Evolutionary conservation across 2,797 vertebrate species (phyloP).

Genomic region (Sebastes cheni): DNA sequence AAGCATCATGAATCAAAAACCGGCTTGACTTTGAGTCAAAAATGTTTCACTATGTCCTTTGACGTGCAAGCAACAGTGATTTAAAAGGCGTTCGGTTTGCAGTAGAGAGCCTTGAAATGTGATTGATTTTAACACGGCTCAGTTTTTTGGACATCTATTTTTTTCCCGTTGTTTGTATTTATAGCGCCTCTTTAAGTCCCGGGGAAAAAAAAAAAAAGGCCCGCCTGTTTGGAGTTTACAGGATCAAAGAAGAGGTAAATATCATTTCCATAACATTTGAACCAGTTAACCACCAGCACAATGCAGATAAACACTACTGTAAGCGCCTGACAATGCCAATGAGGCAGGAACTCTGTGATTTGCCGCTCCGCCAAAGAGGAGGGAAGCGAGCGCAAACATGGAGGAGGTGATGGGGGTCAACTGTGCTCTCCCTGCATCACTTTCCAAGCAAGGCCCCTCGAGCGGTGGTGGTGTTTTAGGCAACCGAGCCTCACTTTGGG

Average conservation of each 20-base stretch:
- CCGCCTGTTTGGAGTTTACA: conserved; percentile 66
- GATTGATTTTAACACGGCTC: conserved; percentile 52
- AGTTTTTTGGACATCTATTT: conserved; percentile 19
- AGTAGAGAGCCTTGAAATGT: background rate
- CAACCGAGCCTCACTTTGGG: conserved; percentile 92
- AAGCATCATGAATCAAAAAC: conserved; percentile 86
- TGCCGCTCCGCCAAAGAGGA: conserved; percentile 74
- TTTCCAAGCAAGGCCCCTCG: conserved; percentile 93
- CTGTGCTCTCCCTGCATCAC: conserved; percentile 86
- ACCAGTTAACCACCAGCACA: conserved; percentile 78
- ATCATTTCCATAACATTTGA: conserved; percentile 83
- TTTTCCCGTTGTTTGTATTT: conserved; percentile 55
- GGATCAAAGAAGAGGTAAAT: conserved; percentile 78
- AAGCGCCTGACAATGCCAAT: conserved; percentile 77
- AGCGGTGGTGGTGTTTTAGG: conserved; percentile 95
- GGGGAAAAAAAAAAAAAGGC: conserved; percentile 14
- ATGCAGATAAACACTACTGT: conserved; percentile 74
- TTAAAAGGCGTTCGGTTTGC: conserved; percentile 77
- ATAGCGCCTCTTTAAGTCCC: conserved; percentile 52
- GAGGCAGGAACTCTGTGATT: conserved; percentile 75
- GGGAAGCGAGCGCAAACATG: conserved; percentile 81
- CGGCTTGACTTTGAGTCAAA: conserved; percentile 83
- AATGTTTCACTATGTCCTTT: conserved; percentile 83
- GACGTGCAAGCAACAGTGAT: conserved; percentile 74
- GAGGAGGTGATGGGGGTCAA: conserved; percentile 84